Percentiles rank a stretch among this genome's conserved stretches.
Evolutionary conservation across 2,113 vertebrate genomes (phyloP).

Genomic region (Phrynosoma blainvillii): DNA sequence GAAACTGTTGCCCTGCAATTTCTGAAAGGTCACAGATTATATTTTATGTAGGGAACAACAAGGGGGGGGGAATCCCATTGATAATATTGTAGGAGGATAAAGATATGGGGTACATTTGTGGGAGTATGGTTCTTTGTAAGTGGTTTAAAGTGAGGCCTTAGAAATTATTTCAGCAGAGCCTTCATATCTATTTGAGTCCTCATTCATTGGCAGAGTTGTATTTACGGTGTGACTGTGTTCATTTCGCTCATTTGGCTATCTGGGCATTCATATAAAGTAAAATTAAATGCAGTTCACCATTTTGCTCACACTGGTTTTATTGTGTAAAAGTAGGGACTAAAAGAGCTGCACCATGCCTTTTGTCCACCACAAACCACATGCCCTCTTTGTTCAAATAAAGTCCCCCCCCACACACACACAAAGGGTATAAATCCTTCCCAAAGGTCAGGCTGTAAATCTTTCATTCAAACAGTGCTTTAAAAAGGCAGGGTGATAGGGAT

Average conservation of each 20-base stretch:
- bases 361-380: slow-evolving; percentile 7
- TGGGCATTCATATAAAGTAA: neutral
- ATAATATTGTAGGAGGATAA: neutral
- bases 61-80: neutral
- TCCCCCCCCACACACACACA: no score
- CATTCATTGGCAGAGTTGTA: neutral
- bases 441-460: slow-evolving; percentile 43
- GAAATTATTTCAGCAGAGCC: neutral
- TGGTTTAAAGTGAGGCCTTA: neutral
- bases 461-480: slow-evolving; percentile 3
- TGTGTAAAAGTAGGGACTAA: neutral
- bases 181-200: neutral
- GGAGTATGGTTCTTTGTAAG: neutral
- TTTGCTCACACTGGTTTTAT: neutral
- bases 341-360: neutral
- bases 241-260: neutral
- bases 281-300: neutral
- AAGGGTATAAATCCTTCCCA: slow-evolving; percentile 34
- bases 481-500: neutral
- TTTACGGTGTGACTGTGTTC: neutral
- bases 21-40: neutral
- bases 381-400: slow-evolving; percentile 47
- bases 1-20: neutral
- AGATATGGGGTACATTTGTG: neutral
- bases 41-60: neutral